Evolutionary conservation across 1,140 invertebrate genomes (phyloP), one percentile per base, ranked within the genome.

Genomic region (Diorhabda elongata): DNA sequence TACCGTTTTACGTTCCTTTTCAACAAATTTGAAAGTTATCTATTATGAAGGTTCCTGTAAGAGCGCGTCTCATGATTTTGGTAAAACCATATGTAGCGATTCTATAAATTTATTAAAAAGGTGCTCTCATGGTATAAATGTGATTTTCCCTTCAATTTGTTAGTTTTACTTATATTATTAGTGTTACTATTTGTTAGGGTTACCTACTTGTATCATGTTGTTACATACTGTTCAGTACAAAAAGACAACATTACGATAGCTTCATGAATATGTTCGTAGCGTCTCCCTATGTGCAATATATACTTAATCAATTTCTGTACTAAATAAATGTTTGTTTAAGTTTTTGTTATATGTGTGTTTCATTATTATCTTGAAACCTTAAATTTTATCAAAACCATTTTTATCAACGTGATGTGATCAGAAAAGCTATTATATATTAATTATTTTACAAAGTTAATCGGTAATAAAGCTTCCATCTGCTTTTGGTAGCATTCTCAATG

Each of bases 241-340:
- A 77, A n/a, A 74, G 69, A 66, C 69, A 66, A 77, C 76, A 69
- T 67, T 70, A 68, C 73, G 61, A 70, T 71, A 63, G 74, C 75
- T 78, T 77, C 69, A 74, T 74, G 67, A 64, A 75, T 73, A 75
- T 76, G 73, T 77, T 71, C 63, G 63, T 69, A 73, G 70, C 66
- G 71, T 75, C 71, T 74, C 70, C 73, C 74, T 78, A 77, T 76
- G 77, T 79, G 77, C 77, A 80, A 79, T 80, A 79, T 77, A 76
- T 74, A 77, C 73, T 74, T 77, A 74, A 79, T 72, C 67, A 43
- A 62, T 67, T 67, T 64, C 41, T 43, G 26, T 64, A 68, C 62
- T 64, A 58, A 69, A 71, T 69, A 61, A 70, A 59, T 72, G 58
- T 69, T 64, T 70, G 11, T 73, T 71, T 62, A 66, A 66, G 63